These are phyloP conservation scores for Sepiola atlantica DNA, from an alignment of 2,888 invertebrate genomes.

Conservation along the genomic window DNA sequence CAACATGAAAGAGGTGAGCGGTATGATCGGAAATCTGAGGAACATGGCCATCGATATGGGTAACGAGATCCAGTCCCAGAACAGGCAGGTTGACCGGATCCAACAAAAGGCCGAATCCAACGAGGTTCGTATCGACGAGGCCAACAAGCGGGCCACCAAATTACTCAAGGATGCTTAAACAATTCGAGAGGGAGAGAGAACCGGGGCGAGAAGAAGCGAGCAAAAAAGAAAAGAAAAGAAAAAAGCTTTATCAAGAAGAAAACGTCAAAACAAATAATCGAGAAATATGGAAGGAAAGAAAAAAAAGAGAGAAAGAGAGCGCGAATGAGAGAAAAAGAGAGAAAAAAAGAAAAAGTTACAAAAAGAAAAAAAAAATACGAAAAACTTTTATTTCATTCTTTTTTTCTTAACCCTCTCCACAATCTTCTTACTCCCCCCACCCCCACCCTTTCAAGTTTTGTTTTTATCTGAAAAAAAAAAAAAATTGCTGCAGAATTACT, in stretches of 20 bases:
- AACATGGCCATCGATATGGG: constrained; percentile 99
- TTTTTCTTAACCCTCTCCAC: not conserved
- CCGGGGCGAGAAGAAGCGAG: not conserved
- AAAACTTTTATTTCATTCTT: not conserved
- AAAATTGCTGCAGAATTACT: not conserved
- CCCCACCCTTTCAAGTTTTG: not conserved
- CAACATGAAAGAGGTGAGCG: constrained; percentile 96
- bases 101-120: constrained; percentile 92
- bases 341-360: not conserved
- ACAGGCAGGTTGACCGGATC: constrained; percentile 96
- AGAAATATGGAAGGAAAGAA: not conserved
- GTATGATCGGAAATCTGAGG: constrained; percentile 97
- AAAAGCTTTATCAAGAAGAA: not conserved
- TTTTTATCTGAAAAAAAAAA: not conserved
- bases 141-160: constrained; percentile 97
- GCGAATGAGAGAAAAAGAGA: constrained; percentile 4
- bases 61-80: constrained; percentile 97
- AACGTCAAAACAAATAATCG: not conserved
- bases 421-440: not conserved
- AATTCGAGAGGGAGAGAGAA: not conserved
- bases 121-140: constrained; percentile 95
- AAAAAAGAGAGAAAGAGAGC: not conserved
- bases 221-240: not conserved
- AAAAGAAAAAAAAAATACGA: not conserved
- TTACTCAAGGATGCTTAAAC: constrained; percentile 82